Evolutionary conservation across 2,797 vertebrate species (phyloP), one percentile per base, ranked within the genome.

Genomic region (Enteromius fasciolatus): DNA sequence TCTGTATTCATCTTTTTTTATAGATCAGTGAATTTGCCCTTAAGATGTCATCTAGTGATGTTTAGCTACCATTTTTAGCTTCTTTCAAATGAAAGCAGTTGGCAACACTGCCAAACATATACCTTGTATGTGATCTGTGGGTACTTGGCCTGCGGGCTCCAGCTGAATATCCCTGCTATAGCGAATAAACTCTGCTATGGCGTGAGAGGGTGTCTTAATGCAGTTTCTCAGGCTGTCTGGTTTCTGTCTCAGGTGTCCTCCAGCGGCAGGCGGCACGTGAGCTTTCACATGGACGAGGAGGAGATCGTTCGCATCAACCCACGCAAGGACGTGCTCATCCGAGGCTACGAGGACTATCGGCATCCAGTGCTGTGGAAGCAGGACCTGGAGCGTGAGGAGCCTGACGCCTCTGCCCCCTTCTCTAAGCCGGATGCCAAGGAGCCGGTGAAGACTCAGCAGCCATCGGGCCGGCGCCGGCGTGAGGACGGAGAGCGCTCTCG

Each of bases 271-370:
- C 96, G 97, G 82, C 97, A 98, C 0, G 98, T 99, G 91, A 98
- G 97, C 88, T 99, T 99, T 92, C 96, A 96, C 91, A 90, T 94
- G 91, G 98, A 99, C 2, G 97, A 99, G 63, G 98, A 99, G 91
- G 97, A 99, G 92, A 97, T 99, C 8, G 97, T 99, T 75, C 96
- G 98, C 89, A 99, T 99, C 93, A 99, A 99, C 89, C 98, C 98
- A 54, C 94, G 94, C 39, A 97, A 97, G 82, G 98, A 99, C 84
- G 96, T 99, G 86, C 94, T 97, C 88, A 97, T 98, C 92, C 96
- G 96, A 8, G 96, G 98, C 90, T 99, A 99, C 80, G 98, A 96
- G 91, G 98, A 99, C 94, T 99, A 99, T 92, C 96, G 98, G 86
- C 97, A 99, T 91, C 98, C 98, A 17, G 95, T 98, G 90, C 96